Conservation (phyloP, 2,113 vertebrate genomes). For the Anarhynchus alexandrinus region DNA sequence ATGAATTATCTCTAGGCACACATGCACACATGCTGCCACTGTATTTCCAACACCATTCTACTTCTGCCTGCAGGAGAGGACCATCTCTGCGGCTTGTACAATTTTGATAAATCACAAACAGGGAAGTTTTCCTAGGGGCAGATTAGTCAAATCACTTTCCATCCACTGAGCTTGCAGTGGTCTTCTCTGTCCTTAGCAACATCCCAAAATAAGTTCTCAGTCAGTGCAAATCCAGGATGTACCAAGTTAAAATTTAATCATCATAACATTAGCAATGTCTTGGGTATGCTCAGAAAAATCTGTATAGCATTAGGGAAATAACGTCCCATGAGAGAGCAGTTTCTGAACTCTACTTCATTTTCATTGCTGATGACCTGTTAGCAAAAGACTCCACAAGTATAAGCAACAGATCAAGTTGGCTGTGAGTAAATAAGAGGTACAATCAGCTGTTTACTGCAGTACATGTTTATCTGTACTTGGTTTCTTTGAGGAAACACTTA, state of each 20-base stretch:
- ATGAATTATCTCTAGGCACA: neutral
- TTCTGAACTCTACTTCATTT: neutral
- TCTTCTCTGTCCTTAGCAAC: neutral
- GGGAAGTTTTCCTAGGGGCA: neutral
- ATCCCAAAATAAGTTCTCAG: conserved; percentile 26
- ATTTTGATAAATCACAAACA: neutral
- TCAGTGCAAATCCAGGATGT: neutral
- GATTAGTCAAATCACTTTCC: neutral
- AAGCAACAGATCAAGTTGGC: conserved; percentile 18
- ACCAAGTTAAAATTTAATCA: neutral
- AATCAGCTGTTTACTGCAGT: neutral
- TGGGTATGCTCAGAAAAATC: neutral
- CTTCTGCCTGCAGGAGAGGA: neutral
- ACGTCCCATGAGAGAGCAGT: neutral
- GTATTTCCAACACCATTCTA: conserved; percentile 22
- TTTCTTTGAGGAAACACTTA: neutral
- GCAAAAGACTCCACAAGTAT: neutral
- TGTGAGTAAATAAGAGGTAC: neutral
- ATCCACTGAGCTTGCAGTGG: neutral
- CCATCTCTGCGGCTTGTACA: neutral
- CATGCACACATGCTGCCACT: neutral
- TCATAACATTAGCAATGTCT: neutral
- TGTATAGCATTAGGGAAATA: neutral
- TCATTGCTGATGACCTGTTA: conserved; percentile 6
- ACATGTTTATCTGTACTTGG: neutral